A percentile compares a stretch with the other conserved stretches of the same genome.
phyloP scores from a whole-genome alignment of 2,113 vertebrate species.

The Tychaedon coryphoeus region DNA sequence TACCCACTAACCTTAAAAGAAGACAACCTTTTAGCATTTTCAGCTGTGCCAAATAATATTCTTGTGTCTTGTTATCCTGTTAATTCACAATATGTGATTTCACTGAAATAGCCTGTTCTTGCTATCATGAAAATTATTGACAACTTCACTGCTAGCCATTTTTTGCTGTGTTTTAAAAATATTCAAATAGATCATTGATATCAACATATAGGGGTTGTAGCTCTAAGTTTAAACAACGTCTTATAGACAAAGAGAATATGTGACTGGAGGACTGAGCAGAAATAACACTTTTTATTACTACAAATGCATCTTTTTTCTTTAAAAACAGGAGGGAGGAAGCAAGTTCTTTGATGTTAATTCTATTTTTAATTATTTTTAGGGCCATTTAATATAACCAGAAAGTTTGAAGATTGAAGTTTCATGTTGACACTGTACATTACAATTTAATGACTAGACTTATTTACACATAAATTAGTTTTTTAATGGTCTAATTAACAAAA shows the following conservation, averaged over 20 bases:
- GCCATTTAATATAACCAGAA: constrained; percentile 15
- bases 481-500: constrained; percentile 73
- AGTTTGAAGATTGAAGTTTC: not conserved
- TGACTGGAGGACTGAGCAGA: not conserved
- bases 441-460: constrained; percentile 71
- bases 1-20: not conserved
- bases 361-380: constrained; percentile 55
- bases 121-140: not conserved
- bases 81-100: not conserved
- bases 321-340: not conserved
- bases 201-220: not conserved
- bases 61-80: not conserved
- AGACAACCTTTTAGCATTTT: not conserved
- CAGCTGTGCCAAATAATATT: not conserved
- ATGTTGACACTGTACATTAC: constrained; percentile 48
- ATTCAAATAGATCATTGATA: not conserved
- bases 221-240: not conserved
- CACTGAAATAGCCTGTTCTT: not conserved
- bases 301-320: not conserved
- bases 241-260: not conserved
- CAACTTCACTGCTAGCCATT: not conserved
- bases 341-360: constrained; percentile 16
- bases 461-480: constrained; percentile 75
- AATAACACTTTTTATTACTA: not conserved
- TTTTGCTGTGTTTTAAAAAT: not conserved